A percentile compares a stretch with the other conserved stretches of the same genome.
These are phyloP conservation scores for Poeciliopsis prolifica DNA, from an alignment of 2,113 vertebrate genomes.

Conservation along the genomic window DNA sequence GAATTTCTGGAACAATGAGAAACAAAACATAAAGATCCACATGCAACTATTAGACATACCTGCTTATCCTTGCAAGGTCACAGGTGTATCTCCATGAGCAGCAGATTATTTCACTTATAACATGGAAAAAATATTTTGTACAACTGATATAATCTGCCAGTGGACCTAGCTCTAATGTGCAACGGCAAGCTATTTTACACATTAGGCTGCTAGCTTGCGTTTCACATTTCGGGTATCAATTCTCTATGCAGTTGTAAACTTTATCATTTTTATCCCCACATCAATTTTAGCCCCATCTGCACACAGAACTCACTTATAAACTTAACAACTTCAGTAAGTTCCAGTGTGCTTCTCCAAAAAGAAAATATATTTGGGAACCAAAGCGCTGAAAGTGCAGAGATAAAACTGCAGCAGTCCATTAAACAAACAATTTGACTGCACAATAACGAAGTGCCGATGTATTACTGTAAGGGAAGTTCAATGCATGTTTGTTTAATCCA, in stretches of 20 bases:
- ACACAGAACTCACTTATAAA: background rate
- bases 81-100: too few relatives aligned
- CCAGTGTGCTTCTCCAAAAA: background rate
- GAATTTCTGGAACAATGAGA: too few relatives aligned
- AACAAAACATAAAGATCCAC: background rate
- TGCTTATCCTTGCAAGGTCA: too few relatives aligned
- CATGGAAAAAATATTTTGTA: too few relatives aligned
- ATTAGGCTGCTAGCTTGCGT: background rate
- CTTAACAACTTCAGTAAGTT: background rate
- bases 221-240: background rate
- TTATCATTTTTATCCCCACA: background rate
- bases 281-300: background rate
- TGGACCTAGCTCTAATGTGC: too few relatives aligned
- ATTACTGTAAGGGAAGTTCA: background rate
- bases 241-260: background rate
- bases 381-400: background rate
- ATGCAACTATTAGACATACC: too few relatives aligned
- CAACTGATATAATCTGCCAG: too few relatives aligned
- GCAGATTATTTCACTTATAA: too few relatives aligned
- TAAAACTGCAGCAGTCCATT: constrained; percentile 1
- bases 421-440: background rate
- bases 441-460: background rate
- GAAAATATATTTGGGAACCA: background rate
- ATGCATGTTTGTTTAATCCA: background rate
- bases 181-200: background rate